phyloP scores from a whole-genome alignment of 2,113 vertebrate species.

The Ophthalmolycus amberensis region DNA sequence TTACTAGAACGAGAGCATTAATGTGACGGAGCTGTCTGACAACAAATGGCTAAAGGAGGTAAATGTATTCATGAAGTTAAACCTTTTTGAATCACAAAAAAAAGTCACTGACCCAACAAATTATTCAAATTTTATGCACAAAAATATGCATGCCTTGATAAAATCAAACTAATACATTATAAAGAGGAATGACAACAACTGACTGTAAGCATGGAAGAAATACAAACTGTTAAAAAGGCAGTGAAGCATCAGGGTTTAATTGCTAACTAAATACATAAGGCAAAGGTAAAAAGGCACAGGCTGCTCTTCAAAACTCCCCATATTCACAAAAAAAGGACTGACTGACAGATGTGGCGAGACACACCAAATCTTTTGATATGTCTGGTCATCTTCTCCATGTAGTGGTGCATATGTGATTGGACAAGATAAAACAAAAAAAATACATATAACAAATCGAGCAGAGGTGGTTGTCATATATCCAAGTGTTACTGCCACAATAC shows the following conservation, averaged over 20 bases:
- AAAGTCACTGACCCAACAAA: slow-evolving; percentile 2
- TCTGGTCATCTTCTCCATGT: slow-evolving; percentile 4
- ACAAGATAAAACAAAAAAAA: slow-evolving; percentile 11
- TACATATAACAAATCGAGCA: slow-evolving; percentile 18
- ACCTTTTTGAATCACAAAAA: not conserved
- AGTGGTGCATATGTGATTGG: slow-evolving; percentile 39
- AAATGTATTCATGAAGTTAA: not conserved
- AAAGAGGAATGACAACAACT: slow-evolving; percentile 58
- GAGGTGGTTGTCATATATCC: not conserved
- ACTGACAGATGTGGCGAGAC: slow-evolving; percentile 2
- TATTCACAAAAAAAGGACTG: not conserved
- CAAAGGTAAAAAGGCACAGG: slow-evolving; percentile 74
- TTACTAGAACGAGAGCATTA: not conserved
- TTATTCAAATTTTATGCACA: slow-evolving; percentile 76
- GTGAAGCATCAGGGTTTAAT: slow-evolving; percentile 30
- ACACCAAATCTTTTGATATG: not conserved
- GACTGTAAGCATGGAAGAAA: slow-evolving; percentile 37
- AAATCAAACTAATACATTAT: slow-evolving; percentile 68
- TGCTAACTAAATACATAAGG: slow-evolving; percentile 59
- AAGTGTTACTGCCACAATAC: slow-evolving; percentile 10
- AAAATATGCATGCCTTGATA: slow-evolving; percentile 67
- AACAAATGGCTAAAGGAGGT: not conserved
- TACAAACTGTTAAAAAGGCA: not conserved
- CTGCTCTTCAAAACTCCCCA: slow-evolving; percentile 18
- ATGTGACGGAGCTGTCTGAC: not conserved